A percentile compares a stretch with the other conserved stretches of the same genome.
phyloP scores from a whole-genome alignment of 2,113 vertebrate species.

The Sisor rabdophorus region DNA sequence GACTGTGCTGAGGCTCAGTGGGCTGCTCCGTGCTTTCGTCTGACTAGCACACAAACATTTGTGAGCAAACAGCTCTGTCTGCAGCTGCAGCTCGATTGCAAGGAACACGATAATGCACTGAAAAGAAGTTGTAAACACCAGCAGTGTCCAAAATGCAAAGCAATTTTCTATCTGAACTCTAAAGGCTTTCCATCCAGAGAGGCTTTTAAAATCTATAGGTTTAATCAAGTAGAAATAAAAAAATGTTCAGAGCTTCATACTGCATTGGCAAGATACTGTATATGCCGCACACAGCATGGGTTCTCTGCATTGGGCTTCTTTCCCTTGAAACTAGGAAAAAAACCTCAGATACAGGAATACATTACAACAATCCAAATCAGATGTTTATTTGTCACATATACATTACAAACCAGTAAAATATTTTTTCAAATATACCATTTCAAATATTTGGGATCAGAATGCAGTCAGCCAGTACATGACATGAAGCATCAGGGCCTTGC shows the following conservation, averaged over 20 bases:
- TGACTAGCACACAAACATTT: slow-evolving; percentile 30
- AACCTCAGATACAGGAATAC: not conserved
- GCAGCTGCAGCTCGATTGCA: slow-evolving; percentile 30
- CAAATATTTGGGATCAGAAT: too few species aligned
- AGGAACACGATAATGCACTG: slow-evolving; percentile 12
- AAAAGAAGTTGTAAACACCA: slow-evolving; percentile 2
- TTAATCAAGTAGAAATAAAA: not conserved
- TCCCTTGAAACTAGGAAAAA: not conserved
- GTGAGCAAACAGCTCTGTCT: slow-evolving; percentile 32
- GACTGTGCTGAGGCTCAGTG: slow-evolving; percentile 34
- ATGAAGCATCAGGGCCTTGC: too few species aligned
- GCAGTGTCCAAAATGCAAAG: not conserved
- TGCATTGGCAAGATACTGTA: not conserved
- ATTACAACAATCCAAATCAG: not conserved
- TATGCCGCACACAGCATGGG: not conserved
- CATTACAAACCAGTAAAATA: too few species aligned
- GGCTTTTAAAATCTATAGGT: too few species aligned
- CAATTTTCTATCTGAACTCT: slow-evolving; percentile 22
- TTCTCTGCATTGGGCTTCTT: not conserved
- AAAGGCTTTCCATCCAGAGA: not conserved
- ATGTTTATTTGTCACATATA: too few species aligned
- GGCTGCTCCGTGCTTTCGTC: slow-evolving; percentile 26
- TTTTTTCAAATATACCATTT: too few species aligned
- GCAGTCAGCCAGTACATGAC: too few species aligned
- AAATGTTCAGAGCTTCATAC: not conserved